These are phyloP conservation scores for Horisme vitalbata DNA, from an alignment of 2,888 invertebrate species.

Conservation along the genomic window DNA sequence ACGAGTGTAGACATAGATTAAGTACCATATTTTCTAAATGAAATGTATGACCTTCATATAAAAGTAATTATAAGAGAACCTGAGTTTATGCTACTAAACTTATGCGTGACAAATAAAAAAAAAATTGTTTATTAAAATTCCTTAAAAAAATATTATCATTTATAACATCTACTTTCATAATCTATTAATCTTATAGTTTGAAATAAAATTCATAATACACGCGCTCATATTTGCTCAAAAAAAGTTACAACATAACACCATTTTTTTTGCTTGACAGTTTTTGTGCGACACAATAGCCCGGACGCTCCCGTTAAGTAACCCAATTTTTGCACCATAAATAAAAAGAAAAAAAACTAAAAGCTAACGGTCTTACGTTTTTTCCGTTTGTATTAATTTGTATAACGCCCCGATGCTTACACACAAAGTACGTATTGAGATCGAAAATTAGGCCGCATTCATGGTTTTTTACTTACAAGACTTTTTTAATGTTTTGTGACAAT, in stretches of 20 bases:
- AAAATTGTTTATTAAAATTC: background rate
- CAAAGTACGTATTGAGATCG: conserved; percentile 75
- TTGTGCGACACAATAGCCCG: conserved; percentile 58
- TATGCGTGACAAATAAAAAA: background rate
- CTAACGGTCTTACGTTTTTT: conserved; percentile 72
- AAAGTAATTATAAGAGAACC: no score
- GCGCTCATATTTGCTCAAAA: conserved; percentile 38
- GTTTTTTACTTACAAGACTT: conserved; percentile 43
- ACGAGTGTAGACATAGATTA: no score
- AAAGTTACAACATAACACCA: conserved; percentile 41
- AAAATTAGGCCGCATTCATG: conserved; percentile 80
- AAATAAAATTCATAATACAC: conserved; percentile 46
- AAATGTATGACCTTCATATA: no score
- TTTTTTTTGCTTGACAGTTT: conserved; percentile 28
- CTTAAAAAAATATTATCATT: conserved; percentile 47
- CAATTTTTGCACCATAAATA: conserved; percentile 82
- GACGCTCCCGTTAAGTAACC: conserved; percentile 80
- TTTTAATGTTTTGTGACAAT: conserved; percentile 76
- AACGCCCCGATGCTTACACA: conserved; percentile 79
- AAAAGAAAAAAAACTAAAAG: conserved; percentile 68
- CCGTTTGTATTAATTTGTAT: conserved; percentile 76
- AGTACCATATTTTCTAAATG: no score
- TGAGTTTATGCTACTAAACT: no score
- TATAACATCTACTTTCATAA: conserved; percentile 54
- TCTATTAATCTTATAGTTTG: conserved; percentile 56